These are phyloP conservation scores for Xenopus borealis DNA, from an alignment of 2,113 vertebrate genomes.

Conservation along the genomic window DNA sequence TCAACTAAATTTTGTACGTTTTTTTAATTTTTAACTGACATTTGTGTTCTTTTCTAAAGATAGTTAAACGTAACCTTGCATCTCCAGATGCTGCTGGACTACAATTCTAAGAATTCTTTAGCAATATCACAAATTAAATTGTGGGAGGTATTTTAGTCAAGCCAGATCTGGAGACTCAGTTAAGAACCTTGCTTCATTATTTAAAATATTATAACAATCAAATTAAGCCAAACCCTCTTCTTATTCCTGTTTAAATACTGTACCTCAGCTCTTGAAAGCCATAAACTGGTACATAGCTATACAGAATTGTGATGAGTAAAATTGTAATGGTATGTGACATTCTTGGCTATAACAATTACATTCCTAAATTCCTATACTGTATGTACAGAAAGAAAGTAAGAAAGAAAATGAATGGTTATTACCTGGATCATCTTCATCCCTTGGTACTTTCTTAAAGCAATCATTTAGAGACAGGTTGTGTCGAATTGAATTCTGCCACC, in stretches of 20 bases:
- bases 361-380: neutral
- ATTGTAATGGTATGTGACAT: neutral
- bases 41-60: neutral
- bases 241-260: neutral
- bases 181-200: too few relatives aligned
- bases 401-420: slow-evolving; percentile 58
- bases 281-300: neutral
- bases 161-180: too few relatives aligned
- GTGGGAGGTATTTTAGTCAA: too few relatives aligned
- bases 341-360: neutral
- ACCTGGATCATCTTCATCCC: slow-evolving; percentile 97
- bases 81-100: too few relatives aligned
- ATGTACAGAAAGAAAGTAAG: neutral
- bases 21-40: neutral
- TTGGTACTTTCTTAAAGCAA: slow-evolving; percentile 96
- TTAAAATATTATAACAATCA: too few relatives aligned
- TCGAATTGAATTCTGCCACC: slow-evolving; percentile 93
- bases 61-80: too few relatives aligned
- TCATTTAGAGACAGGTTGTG: slow-evolving; percentile 92
- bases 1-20: neutral
- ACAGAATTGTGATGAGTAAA: neutral
- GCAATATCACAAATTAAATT: too few relatives aligned
- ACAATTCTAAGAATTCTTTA: too few relatives aligned
- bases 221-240: too few relatives aligned
- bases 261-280: slow-evolving; percentile 7